Conservation (phyloP, 2,888 invertebrate genomes). For the Drosophila atripex region DNA sequence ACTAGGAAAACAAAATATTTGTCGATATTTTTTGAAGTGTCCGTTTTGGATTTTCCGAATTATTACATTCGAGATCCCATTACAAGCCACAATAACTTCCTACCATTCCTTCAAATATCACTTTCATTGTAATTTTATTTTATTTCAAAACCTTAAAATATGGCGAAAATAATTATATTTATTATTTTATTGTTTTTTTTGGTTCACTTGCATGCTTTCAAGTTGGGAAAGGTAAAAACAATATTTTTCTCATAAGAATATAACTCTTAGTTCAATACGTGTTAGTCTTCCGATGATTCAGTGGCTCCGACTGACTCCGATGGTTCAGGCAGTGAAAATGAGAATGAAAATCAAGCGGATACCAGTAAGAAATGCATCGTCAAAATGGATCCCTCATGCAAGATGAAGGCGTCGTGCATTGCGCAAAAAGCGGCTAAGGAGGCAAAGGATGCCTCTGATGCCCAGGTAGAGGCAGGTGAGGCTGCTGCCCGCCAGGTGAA, state of each 20-base stretch:
- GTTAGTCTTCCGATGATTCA: constrained; percentile 7
- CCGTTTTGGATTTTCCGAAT: neutral
- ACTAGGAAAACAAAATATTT: neutral
- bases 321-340: neutral
- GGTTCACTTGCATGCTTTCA: neutral
- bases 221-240: neutral
- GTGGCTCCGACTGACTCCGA: neutral
- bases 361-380: constrained; percentile 6
- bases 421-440: constrained; percentile 90
- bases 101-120: neutral
- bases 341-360: neutral
- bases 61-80: too few species aligned
- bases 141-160: neutral
- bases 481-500: constrained; percentile 90
- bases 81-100: neutral
- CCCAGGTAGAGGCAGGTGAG: constrained; percentile 89
- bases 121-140: neutral
- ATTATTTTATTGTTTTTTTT: neutral
- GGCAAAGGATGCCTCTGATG: constrained; percentile 89
- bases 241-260: neutral
- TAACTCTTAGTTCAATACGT: neutral
- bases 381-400: constrained; percentile 35
- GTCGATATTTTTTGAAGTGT: neutral
- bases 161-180: neutral
- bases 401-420: constrained; percentile 86